phyloP scores from a whole-genome alignment of 2,797 vertebrate genomes.

The Pteropus rufus region DNA sequence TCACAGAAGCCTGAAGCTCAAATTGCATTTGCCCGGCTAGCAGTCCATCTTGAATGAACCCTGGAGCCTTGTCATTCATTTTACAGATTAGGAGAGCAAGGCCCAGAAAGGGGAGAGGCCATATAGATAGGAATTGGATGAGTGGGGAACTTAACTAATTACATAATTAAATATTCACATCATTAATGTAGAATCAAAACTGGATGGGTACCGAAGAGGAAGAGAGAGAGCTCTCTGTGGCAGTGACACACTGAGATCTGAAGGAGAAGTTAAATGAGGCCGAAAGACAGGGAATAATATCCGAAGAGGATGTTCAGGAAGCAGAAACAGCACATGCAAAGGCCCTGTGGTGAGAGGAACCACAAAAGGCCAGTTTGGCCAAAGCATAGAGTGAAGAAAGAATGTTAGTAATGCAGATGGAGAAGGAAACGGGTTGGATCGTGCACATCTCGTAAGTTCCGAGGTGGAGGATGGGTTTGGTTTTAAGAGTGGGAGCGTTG shows the following conservation, averaged over 20 bases:
- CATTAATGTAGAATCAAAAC: background rate
- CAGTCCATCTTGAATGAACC: background rate
- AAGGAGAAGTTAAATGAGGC: background rate
- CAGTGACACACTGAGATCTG: background rate
- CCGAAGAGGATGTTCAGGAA: background rate
- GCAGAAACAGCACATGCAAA: background rate
- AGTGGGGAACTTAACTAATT: background rate
- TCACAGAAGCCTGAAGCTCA: background rate
- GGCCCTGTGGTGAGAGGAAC: background rate
- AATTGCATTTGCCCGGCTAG: background rate
- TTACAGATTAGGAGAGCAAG: background rate
- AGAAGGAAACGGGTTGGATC: background rate
- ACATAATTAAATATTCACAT: background rate
- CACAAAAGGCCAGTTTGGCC: background rate
- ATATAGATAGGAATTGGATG: background rate
- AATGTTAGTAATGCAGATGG: accelerated
- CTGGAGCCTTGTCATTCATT: background rate
- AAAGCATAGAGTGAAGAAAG: background rate
- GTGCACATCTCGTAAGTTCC: accelerated
- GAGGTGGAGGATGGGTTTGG: background rate
- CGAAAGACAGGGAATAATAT: background rate
- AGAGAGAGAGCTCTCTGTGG: background rate
- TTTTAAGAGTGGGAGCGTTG: background rate
- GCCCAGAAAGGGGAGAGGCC: background rate
- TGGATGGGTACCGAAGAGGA: background rate